phyloP scores from a whole-genome alignment of 53 echinoderm and acorn worm genomes.

The Antedon mediterranea region DNA sequence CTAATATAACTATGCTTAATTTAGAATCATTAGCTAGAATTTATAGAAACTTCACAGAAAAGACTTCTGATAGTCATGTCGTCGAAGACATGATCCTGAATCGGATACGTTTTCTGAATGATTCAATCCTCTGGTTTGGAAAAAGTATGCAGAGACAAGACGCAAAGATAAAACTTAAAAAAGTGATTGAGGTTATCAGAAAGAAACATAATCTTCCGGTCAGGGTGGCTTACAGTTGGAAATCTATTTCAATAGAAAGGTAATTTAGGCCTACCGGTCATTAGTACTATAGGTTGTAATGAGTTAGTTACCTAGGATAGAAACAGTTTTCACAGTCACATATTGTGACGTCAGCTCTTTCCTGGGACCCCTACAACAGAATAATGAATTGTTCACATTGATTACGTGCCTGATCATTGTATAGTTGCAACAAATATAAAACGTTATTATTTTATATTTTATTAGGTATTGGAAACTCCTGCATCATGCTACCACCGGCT shows the following conservation, averaged over 20 bases:
- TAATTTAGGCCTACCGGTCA: slow-evolving; percentile 16
- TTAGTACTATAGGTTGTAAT: too few species aligned
- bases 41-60: slow-evolving; percentile 42
- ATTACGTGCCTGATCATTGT: too few species aligned
- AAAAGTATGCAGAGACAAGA: slow-evolving; percentile 47
- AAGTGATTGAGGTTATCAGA: slow-evolving; percentile 37
- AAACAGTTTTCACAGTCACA: too few species aligned
- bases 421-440: too few species aligned
- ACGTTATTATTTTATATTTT: too few species aligned
- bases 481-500: neutral
- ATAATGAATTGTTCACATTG: too few species aligned
- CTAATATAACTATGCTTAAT: slow-evolving; percentile 58
- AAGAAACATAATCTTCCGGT: slow-evolving; percentile 37
- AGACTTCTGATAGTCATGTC: slow-evolving; percentile 8
- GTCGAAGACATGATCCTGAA: neutral
- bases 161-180: slow-evolving; percentile 33
- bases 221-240: slow-evolving; percentile 55
- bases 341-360: too few species aligned
- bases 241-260: slow-evolving; percentile 40
- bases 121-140: slow-evolving; percentile 68
- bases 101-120: slow-evolving; percentile 30
- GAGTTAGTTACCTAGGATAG: too few species aligned
- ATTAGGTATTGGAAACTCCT: neutral
- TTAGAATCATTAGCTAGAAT: slow-evolving; percentile 51
- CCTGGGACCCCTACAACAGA: too few species aligned